Evolutionary conservation across 2,113 vertebrate genomes (phyloP).

Genomic region (Clinocottus analis): DNA sequence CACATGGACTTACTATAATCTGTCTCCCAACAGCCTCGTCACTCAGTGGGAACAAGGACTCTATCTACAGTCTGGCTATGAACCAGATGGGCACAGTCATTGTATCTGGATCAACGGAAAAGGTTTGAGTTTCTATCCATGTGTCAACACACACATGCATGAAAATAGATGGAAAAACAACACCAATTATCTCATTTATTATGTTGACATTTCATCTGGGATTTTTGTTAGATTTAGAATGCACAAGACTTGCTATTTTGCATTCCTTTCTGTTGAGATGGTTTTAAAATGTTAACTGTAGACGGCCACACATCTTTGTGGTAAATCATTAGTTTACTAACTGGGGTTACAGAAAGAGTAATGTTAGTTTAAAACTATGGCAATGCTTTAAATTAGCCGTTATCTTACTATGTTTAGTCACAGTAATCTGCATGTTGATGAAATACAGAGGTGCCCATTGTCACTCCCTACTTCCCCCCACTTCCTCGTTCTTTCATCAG

Average conservation of each 20-base stretch:
- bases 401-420: background rate
- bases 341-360: background rate
- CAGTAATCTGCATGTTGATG: background rate
- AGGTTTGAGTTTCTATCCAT: conserved; percentile 81
- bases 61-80: conserved; percentile 99
- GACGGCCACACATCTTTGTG: background rate
- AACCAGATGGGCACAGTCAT: conserved; percentile 99
- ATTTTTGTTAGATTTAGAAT: background rate
- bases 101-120: conserved; percentile 98
- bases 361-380: background rate
- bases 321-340: background rate
- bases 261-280: background rate
- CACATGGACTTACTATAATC: conserved; percentile 8
- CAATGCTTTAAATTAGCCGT: background rate
- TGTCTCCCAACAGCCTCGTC: conserved; percentile 89
- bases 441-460: background rate
- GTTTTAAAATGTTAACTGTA: background rate
- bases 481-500: conserved; percentile 68
- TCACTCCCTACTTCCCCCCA: background rate
- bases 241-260: background rate
- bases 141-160: background rate
- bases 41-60: conserved; percentile 98
- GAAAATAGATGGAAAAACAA: no score
- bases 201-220: no score
- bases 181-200: background rate